These are phyloP conservation scores for Mesocentrotus franciscanus DNA, from an alignment of 53 echinoderm and acorn worm species.

Conservation along the genomic window DNA sequence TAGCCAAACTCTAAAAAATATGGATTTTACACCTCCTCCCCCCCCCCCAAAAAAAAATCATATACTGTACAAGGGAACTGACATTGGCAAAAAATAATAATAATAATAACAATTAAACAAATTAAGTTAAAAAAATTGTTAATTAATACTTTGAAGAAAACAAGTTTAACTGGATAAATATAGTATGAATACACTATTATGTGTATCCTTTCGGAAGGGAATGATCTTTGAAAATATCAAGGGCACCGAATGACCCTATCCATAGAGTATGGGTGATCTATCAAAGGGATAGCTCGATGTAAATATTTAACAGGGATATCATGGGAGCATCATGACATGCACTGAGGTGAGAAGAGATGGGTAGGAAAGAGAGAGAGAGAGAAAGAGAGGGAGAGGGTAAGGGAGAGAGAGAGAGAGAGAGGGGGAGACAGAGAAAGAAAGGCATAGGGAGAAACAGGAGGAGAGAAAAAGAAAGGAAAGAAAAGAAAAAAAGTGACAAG, in stretches of 20 bases:
- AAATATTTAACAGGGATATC: constrained; percentile 10
- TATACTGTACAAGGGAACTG: too few species aligned
- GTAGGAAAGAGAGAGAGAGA: neutral
- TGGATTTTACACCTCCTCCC: too few species aligned
- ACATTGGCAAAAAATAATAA: too few species aligned
- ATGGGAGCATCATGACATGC: neutral
- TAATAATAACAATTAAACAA: too few species aligned
- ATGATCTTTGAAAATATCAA: constrained; percentile 10
- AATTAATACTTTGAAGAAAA: too few species aligned
- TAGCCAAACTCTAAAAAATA: too few species aligned
- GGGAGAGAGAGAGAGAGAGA: too few species aligned
- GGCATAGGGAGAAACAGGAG: neutral
- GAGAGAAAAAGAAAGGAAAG: neutral
- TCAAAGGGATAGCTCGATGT: neutral
- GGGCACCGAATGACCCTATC: neutral
- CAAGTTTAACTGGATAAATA: neutral
- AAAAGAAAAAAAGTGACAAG: neutral
- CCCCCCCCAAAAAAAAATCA: too few species aligned
- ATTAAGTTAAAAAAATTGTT: too few species aligned
- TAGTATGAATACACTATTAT: neutral
- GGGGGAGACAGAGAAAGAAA: neutral
- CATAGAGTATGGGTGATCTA: neutral
- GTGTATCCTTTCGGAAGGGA: neutral
- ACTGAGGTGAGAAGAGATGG: neutral
- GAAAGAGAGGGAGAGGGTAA: too few species aligned